These are phyloP conservation scores for Apeltes quadracus DNA, from an alignment of 2,113 vertebrate species.

Conservation along the genomic window DNA sequence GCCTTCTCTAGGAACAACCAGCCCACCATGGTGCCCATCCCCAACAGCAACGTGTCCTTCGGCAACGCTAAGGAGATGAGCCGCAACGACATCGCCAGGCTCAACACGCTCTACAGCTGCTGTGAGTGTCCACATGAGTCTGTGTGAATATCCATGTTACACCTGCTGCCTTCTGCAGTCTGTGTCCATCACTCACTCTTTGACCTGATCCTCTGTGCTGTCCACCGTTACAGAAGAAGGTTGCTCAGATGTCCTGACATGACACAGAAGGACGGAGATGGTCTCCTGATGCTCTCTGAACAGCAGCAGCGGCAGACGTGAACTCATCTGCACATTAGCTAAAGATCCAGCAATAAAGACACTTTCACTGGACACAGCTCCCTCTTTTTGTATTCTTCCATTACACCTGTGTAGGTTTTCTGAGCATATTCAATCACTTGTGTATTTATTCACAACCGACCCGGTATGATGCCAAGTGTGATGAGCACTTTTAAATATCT, in stretches of 20 bases:
- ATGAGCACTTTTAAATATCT: background rate
- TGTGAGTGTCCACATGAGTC: conserved; percentile 44
- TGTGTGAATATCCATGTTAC: background rate
- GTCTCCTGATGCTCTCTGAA: background rate
- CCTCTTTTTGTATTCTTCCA: background rate
- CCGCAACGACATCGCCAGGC: conserved; percentile 51
- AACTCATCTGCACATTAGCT: background rate
- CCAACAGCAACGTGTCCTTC: conserved; percentile 52
- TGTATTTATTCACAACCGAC: background rate
- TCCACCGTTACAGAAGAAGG: no score
- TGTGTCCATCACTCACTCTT: background rate
- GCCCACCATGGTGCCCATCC: conserved; percentile 68
- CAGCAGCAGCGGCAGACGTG: background rate
- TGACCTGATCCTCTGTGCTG: no score
- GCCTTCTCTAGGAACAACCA: conserved; percentile 69
- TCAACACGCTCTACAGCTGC: conserved; percentile 71
- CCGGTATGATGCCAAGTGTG: background rate
- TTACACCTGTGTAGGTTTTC: background rate
- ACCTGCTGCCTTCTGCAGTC: no score
- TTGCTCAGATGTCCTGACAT: no score
- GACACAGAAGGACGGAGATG: no score
- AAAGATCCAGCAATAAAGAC: background rate
- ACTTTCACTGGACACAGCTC: background rate
- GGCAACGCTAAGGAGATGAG: conserved; percentile 68
- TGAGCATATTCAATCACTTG: background rate